A percentile compares a stretch with the other conserved stretches of the same genome.
Conservation (phyloP, 2,113 vertebrate genomes). For the Australoheros scitulus region DNA sequence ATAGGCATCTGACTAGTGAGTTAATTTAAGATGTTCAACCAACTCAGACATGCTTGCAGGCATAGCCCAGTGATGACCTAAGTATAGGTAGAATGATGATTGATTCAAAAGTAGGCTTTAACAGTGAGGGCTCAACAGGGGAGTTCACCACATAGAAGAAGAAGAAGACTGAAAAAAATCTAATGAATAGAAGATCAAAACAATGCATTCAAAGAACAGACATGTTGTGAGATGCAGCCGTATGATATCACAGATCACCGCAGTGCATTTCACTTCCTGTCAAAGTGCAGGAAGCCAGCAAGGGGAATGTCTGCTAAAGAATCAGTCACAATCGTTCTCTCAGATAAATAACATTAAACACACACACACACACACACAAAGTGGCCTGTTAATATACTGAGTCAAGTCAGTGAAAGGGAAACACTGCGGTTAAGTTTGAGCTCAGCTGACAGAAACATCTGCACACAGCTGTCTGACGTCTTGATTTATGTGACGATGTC, state of each 20-base stretch:
- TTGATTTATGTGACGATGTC: not conserved
- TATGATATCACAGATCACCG: not conserved
- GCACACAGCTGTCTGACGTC: not conserved
- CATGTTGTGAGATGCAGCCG: not conserved
- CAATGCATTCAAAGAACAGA: not conserved
- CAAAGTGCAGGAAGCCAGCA: rapidly evolving
- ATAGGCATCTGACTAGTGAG: rapidly evolving
- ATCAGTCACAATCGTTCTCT: not conserved
- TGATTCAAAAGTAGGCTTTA: not conserved
- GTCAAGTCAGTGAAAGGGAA: not conserved
- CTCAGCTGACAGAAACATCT: not conserved
- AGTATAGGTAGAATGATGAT: not conserved
- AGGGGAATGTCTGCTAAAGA: not conserved
- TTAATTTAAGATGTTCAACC: not conserved
- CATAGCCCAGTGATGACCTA: not conserved
- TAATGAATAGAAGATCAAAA: not conserved
- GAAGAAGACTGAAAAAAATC: not conserved
- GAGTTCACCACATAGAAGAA: not conserved
- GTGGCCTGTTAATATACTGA: not conserved
- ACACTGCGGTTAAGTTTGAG: not conserved
- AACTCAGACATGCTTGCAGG: not conserved
- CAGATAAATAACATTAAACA: not conserved
- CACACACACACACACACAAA: too few species aligned
- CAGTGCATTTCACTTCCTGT: rapidly evolving
- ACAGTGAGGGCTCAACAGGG: not conserved